A percentile compares a stretch with the other conserved stretches of the same genome.
These are phyloP conservation scores for Diplosoma virens DNA, from an alignment of 23 tunicate species.

Conservation along the genomic window DNA sequence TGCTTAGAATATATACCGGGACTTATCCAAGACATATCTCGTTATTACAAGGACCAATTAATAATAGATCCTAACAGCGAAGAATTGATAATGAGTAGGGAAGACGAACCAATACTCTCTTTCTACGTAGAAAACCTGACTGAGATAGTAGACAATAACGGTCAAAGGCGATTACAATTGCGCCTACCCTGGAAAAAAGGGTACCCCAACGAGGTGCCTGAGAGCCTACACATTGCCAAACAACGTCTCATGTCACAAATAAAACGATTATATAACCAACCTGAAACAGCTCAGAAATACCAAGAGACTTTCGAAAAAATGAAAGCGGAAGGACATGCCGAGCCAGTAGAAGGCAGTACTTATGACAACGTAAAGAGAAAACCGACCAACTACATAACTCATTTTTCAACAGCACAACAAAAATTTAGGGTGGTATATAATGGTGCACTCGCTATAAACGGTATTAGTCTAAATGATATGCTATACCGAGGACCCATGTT, in stretches of 20 bases:
- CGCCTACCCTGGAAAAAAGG: constrained; percentile 12
- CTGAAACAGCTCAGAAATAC: not conserved
- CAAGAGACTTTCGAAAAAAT: not conserved
- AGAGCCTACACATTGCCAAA: constrained; percentile 1
- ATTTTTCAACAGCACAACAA: constrained; percentile 1
- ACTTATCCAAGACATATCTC: not conserved
- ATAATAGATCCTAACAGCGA: not conserved
- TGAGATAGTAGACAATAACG: not conserved
- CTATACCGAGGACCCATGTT: constrained; percentile 9
- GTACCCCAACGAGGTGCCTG: not conserved
- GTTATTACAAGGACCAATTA: not conserved
- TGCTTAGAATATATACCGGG: not conserved
- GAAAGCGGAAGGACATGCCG: constrained; percentile 8
- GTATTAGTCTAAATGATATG: not conserved
- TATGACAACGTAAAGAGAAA: not conserved
- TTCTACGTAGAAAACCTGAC: not conserved
- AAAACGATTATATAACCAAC: not conserved
- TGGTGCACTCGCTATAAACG: not conserved
- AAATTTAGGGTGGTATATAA: not conserved
- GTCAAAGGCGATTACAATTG: not conserved
- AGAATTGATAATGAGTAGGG: not conserved
- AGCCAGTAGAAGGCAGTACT: not conserved
- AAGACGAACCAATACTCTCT: not conserved
- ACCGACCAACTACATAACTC: not conserved
- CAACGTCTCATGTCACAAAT: not conserved